Conservation (phyloP, 2,113 vertebrate genomes). For the Chaetops frenatus region DNA sequence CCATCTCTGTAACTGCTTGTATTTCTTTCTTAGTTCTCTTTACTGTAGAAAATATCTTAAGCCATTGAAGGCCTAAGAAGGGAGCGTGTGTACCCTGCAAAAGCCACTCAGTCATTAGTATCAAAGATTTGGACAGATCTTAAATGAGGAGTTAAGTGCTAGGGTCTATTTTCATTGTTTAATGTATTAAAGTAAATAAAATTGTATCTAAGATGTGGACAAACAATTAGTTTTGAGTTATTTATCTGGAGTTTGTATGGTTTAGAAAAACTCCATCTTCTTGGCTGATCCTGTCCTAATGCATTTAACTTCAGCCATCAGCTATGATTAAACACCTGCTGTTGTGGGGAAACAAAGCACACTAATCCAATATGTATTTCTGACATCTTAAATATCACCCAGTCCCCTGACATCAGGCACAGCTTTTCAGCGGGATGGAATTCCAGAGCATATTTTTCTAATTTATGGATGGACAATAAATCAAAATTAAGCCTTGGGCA, state of each 20-base stretch:
- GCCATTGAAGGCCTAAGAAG: conserved; percentile 12
- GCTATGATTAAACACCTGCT: conserved; percentile 99
- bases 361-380: conserved; percentile 99
- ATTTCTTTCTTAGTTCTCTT: neutral
- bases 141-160: conserved; percentile 70
- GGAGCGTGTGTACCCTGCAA: conserved; percentile 45
- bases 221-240: conserved; percentile 83
- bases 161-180: conserved; percentile 76
- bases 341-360: conserved; percentile 98
- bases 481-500: conserved; percentile 99
- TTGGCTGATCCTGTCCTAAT: conserved; percentile 95
- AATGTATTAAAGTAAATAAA: conserved; percentile 80
- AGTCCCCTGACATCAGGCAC: conserved; percentile 97
- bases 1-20: neutral
- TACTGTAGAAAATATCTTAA: conserved; percentile 20
- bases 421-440: conserved; percentile 93
- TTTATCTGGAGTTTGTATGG: conserved; percentile 84
- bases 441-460: conserved; percentile 99
- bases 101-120: conserved; percentile 57
- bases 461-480: conserved; percentile 99
- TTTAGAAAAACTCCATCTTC: conserved; percentile 88
- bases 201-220: conserved; percentile 78
- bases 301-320: conserved; percentile 99
- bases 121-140: conserved; percentile 63
- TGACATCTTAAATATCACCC: conserved; percentile 99